Conservation (phyloP, 2,113 vertebrate species). For the Origma solitaria region DNA sequence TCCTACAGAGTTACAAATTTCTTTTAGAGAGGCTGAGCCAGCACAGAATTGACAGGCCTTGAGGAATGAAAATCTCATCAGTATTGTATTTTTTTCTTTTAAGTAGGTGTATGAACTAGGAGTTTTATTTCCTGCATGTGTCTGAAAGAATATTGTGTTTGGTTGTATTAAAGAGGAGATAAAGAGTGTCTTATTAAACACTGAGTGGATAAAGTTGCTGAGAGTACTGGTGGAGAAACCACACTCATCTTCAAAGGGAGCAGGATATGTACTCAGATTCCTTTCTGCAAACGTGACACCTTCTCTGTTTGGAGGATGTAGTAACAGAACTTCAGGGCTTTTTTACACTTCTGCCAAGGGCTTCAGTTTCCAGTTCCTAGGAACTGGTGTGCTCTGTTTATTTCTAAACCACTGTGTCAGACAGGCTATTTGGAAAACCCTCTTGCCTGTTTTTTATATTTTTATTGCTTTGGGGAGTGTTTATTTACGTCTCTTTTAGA, state of each 20-base stretch:
- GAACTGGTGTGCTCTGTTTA: neutral
- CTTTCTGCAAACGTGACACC: neutral
- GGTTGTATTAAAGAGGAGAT: neutral
- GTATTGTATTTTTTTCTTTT: neutral
- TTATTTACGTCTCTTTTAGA: neutral
- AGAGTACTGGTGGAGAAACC: neutral
- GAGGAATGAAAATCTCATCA: neutral
- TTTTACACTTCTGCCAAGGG: neutral
- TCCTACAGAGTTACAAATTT: neutral
- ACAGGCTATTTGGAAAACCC: neutral
- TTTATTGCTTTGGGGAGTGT: neutral
- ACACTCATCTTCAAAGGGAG: neutral
- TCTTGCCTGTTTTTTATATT: neutral
- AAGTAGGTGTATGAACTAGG: neutral
- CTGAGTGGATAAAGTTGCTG: neutral
- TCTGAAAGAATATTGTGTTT: neutral
- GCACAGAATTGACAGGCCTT: neutral
- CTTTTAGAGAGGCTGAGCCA: neutral
- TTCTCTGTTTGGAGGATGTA: neutral
- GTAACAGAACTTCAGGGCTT: neutral
- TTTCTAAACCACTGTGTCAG: neutral
- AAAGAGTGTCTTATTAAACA: neutral
- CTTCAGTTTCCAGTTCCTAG: neutral
- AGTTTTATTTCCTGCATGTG: neutral
- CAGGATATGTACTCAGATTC: neutral